Base-by-base conservation (phyloP, 2,888 invertebrate genomes). In the Elysia crispata region DNA sequence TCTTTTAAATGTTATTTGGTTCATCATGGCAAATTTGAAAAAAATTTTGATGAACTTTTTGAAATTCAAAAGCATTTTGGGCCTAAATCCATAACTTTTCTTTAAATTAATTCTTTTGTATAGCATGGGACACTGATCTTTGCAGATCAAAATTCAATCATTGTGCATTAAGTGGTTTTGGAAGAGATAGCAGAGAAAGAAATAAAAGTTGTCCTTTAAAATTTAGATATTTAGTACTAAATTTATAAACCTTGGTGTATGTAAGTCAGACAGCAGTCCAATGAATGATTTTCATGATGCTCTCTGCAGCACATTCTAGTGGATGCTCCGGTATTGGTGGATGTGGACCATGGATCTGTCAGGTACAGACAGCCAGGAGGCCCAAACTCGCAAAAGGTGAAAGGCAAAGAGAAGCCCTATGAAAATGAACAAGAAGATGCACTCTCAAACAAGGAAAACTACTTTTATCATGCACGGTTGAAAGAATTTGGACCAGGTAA, bases 301-400 rank as follows among this genome's bases (percentile, higher is more conserved):
- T 41, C 41, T 41, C 41, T 41, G 41, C 41, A 41, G 41, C 41
- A 41, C 41, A 81, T 83, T 25, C 79, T 78, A 20, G 86, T 91
- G 15, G 91, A 90, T 80, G 86, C 89, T 8, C 91, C 91, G 60
- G 88, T 88, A 0, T 75, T 91, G 76, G 86, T 91, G 33, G 89
- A 90, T 79, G 76, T 91, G n/a, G 83, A 89, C 8, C 89, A 90
- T 85, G 91, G 91, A 0, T 89, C 90, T 20, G 84, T 91, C 8
- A 81, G 90, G 18, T 91, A 91, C 78, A 82, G 91, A 25, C 86
- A 87, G 28, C 77, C 75, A n/a, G 77, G 79, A 31, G 80, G 81
- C 1, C 79, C 85, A 64, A 79, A 84, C 1, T 74, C 60, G 18
- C 70, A 83, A 13, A 85, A 83, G 28, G 41, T 79, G n/a, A 83